These are phyloP conservation scores for Rotaria magnacalcarata DNA, from an alignment of 2,888 invertebrate genomes.

Conservation along the genomic window DNA sequence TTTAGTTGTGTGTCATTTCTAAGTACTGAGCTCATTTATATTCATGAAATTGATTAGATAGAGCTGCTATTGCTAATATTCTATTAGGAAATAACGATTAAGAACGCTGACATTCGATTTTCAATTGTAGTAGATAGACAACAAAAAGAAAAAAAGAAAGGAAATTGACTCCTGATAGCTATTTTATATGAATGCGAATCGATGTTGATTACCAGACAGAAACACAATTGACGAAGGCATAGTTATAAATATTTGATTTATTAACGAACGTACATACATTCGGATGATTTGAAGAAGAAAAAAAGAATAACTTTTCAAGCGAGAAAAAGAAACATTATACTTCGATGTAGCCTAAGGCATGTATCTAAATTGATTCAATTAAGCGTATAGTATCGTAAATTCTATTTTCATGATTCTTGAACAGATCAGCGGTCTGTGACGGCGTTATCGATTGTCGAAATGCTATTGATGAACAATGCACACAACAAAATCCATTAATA, in stretches of 20 bases:
- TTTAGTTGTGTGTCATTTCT: neutral
- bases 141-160: neutral
- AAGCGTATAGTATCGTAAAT: neutral
- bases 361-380: neutral
- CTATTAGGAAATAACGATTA: neutral
- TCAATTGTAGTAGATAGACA: neutral
- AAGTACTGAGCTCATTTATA: neutral
- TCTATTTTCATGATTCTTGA: neutral
- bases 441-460: neutral
- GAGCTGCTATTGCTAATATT: neutral
- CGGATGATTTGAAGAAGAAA: neutral
- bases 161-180: neutral
- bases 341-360: neutral
- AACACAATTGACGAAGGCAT: neutral
- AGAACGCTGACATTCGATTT: neutral
- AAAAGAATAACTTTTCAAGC: neutral
- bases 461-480: constrained; percentile 33
- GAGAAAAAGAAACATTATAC: neutral
- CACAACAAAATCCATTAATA: constrained; percentile 9
- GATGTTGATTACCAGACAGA: neutral
- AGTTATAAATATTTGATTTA: neutral
- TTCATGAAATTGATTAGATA: neutral
- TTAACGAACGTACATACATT: neutral
- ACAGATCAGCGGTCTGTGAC: constrained; percentile 13
- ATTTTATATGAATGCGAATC: neutral